These are phyloP conservation scores for Hylaeus anthracinus DNA, from an alignment of 1,140 invertebrate species.

Conservation along the genomic window DNA sequence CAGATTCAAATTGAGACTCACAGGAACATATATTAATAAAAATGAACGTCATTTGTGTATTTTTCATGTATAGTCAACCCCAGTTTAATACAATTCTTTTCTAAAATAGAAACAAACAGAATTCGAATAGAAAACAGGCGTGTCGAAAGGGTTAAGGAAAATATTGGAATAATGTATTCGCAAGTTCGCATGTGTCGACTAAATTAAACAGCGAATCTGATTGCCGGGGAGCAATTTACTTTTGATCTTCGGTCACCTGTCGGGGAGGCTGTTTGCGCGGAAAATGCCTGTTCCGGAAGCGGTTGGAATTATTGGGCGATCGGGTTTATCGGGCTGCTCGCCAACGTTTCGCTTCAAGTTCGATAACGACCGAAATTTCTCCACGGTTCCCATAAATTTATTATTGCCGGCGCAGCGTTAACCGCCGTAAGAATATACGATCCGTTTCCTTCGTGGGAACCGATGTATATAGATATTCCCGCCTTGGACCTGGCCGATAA, in stretches of 20 bases:
- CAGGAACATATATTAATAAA: too few species aligned
- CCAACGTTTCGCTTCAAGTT: neutral
- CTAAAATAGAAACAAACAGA: too few species aligned
- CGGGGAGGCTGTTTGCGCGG: neutral
- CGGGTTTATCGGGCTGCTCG: neutral
- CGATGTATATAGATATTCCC: neutral
- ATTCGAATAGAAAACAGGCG: too few species aligned
- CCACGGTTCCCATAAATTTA: neutral
- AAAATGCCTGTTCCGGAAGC: neutral
- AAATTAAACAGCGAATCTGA: too few species aligned
- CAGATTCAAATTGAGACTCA: too few species aligned
- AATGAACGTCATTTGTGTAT: too few species aligned
- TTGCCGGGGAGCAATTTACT: too few species aligned
- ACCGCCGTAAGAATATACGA: constrained; percentile 8
- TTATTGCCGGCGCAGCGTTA: neutral
- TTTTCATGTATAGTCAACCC: too few species aligned
- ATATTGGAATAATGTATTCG: too few species aligned
- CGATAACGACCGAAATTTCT: constrained; percentile 31
- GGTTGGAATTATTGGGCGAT: neutral
- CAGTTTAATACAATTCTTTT: too few species aligned
- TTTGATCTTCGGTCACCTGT: neutral
- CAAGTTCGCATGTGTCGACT: too few species aligned
- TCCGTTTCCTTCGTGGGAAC: neutral
- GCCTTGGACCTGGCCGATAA: neutral
- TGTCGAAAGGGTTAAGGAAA: too few species aligned